Percentiles rank a stretch among this genome's conserved stretches.
These are phyloP conservation scores for Eupithecia abbreviata DNA, from an alignment of 2,888 invertebrate species.

Conservation along the genomic window DNA sequence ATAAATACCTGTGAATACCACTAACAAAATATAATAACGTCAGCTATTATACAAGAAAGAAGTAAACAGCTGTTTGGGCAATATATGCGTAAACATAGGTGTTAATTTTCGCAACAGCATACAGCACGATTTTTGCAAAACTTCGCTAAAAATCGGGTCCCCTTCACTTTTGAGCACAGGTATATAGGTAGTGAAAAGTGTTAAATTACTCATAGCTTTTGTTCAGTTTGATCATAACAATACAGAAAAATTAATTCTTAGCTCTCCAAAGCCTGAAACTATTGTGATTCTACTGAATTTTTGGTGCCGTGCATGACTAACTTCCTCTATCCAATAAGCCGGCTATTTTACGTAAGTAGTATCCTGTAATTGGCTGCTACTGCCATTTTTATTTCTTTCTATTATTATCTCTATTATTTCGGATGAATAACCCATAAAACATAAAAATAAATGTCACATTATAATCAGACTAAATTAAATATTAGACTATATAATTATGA, in stretches of 20 bases:
- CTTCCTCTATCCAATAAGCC: background rate
- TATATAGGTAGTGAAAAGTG: background rate
- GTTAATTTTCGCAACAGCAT: conserved; percentile 27
- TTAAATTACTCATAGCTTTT: background rate
- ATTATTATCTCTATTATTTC: too few relatives aligned
- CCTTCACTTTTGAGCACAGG: conserved; percentile 15
- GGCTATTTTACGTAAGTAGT: background rate
- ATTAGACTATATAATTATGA: too few relatives aligned
- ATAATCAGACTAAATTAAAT: too few relatives aligned
- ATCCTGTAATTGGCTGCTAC: background rate
- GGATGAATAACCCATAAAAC: too few relatives aligned
- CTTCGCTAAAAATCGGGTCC: conserved; percentile 1
- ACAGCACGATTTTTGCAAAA: conserved; percentile 28
- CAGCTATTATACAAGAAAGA: conserved; percentile 34
- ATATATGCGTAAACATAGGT: conserved; percentile 30
- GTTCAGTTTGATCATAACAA: background rate
- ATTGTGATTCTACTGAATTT: too few relatives aligned
- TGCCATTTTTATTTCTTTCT: background rate
- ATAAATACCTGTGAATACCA: background rate
- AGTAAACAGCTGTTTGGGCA: conserved; percentile 28
- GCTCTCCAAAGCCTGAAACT: background rate
- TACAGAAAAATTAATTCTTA: background rate
- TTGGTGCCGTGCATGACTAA: background rate
- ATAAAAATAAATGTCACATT: too few relatives aligned
- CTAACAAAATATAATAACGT: background rate